phyloP scores from a whole-genome alignment of 2,888 invertebrate genomes.

The Rugalucina vietnamica region DNA sequence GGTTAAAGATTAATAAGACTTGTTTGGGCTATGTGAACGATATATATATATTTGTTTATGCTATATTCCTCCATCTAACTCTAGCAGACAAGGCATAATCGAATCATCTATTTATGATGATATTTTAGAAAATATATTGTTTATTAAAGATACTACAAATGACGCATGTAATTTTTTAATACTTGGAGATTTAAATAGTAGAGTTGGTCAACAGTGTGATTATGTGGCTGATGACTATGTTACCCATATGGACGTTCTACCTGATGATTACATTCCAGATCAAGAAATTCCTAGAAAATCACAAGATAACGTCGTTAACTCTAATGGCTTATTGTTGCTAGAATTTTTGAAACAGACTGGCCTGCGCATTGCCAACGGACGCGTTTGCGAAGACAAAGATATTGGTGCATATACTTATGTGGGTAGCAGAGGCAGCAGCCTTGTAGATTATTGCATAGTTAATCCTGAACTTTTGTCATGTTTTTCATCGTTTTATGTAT shows the following conservation, averaged over 20 bases:
- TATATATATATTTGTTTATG: conserved; percentile 23
- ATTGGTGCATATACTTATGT: conserved; percentile 15
- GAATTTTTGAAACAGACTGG: conserved; percentile 36
- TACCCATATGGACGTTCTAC: conserved; percentile 18
- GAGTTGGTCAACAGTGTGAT: neutral
- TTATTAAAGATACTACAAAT: neutral
- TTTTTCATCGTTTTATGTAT: neutral
- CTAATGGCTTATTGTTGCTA: conserved; percentile 17
- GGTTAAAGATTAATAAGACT: conserved; percentile 1
- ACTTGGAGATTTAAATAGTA: conserved; percentile 23
- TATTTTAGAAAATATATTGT: neutral
- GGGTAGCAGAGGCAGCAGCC: conserved; percentile 13
- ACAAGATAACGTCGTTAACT: conserved; percentile 7
- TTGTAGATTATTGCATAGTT: conserved; percentile 9
- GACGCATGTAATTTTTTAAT: conserved; percentile 14
- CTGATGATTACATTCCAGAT: conserved; percentile 19
- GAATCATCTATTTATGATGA: conserved; percentile 22
- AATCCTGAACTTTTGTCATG: neutral
- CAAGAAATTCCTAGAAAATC: neutral
- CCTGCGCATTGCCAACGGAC: conserved; percentile 25
- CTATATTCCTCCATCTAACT: conserved; percentile 21
- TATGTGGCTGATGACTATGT: conserved; percentile 23
- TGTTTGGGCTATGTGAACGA: neutral
- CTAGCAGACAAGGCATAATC: conserved; percentile 6
- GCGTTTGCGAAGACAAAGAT: conserved; percentile 12